These are phyloP conservation scores for Phylloscopus trochilus DNA, from an alignment of 2,113 vertebrate genomes.

Conservation along the genomic window DNA sequence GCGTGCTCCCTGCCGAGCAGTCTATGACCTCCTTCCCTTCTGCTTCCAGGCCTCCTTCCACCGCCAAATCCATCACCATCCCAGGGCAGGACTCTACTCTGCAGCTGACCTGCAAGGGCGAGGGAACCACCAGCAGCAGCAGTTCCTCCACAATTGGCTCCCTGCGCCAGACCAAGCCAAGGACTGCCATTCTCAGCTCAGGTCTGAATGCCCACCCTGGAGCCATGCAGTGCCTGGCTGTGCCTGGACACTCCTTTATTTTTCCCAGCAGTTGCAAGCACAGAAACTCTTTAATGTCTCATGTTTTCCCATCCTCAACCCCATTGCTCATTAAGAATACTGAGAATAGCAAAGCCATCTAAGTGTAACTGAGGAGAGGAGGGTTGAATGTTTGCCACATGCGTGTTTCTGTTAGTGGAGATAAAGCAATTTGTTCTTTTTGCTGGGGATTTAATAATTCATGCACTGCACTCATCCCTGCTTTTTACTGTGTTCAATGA, in stretches of 20 bases:
- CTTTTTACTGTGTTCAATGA: neutral
- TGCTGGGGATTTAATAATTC: slow-evolving; percentile 31
- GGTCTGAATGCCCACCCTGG: slow-evolving; percentile 67
- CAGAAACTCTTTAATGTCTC: neutral
- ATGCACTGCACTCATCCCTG: neutral
- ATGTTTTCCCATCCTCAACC: neutral
- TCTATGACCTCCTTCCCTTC: neutral
- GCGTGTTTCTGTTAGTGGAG: neutral
- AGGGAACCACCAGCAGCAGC: slow-evolving; percentile 78
- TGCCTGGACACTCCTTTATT: neutral
- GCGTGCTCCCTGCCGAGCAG: neutral
- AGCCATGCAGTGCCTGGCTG: neutral
- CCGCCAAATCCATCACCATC: slow-evolving; percentile 90
- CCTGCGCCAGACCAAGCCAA: slow-evolving; percentile 76
- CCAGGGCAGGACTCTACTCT: slow-evolving; percentile 88
- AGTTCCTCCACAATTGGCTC: slow-evolving; percentile 73
- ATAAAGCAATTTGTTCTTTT: neutral
- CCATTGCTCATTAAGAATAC: neutral
- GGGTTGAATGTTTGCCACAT: neutral
- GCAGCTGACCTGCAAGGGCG: slow-evolving; percentile 95
- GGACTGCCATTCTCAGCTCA: slow-evolving; percentile 83
- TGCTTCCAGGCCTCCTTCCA: slow-evolving; percentile 76
- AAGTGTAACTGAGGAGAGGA: neutral
- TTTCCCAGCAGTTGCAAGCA: neutral
- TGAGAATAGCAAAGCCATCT: neutral